Evolutionary conservation across 2,113 vertebrate species (phyloP), one percentile per base, ranked within the genome.

Genomic region (Marmota flaviventris): DNA sequence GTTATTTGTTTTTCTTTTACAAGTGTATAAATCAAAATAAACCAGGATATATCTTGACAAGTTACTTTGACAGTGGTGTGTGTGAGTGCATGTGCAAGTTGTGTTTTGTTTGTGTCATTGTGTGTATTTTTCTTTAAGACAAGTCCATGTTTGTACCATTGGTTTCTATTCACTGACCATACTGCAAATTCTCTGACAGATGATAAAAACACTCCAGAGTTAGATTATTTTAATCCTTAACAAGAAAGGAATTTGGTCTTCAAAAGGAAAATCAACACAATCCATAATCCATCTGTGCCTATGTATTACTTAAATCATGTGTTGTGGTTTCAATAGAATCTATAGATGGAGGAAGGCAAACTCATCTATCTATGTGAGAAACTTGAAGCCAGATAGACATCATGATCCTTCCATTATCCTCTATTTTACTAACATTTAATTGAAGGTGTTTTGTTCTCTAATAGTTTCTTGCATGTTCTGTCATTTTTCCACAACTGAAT

Each of bases 1-100:
- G 32, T 91, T 72, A 81, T 90, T 97, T 93, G 39, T 78, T 97
- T 97, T 94, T 89, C 48, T 79, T 76, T 69, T 86, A 81, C 67
- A 90, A 88, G 37, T 87, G 14, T 89, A 92, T 93, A 95, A 90
- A 93, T 97, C 76, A 95, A 95, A 95, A 89, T 79, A 92, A 95
- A 86, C 11, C 34, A 94, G 76, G 29, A 89, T 32, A 79, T 67
- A 78, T 5, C 85, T 45, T 22, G 16, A 97, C 79, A 78, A 91
- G 93, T 93, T 95, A 94, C 7, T 96, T 85, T 94, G 75, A 25
- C n/a, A 89, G 4, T 89, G 56, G 37, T 8, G 25, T n/a, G 45
- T 18, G 18, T 22, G 56, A 11, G 10, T 51, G 61, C 25, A 27
- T 63, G 8, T 63, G 20, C 20, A 51, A 51, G 61, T 24, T 63